Conservation (phyloP, 2,113 vertebrate genomes). For the Acrocephalus kingi region DNA sequence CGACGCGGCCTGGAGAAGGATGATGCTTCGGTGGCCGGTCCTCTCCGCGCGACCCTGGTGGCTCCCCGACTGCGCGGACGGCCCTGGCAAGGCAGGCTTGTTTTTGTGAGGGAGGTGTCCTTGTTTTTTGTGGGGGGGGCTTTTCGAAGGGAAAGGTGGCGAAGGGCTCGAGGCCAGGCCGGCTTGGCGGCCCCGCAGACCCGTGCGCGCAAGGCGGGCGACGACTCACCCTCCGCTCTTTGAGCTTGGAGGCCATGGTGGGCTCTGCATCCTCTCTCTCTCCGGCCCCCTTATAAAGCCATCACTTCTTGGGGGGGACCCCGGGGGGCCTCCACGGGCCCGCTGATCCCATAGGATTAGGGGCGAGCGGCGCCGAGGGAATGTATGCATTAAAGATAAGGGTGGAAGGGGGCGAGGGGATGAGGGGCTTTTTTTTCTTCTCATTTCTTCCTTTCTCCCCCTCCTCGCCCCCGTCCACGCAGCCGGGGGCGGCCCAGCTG, state of each 20-base stretch:
- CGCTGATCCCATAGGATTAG: slow-evolving; percentile 93
- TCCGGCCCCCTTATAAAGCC: slow-evolving; percentile 85
- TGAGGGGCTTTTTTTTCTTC: not conserved
- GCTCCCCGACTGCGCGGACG: not conserved
- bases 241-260: slow-evolving; percentile 88
- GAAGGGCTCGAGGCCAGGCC: not conserved
- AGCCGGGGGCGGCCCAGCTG: slow-evolving; percentile 85
- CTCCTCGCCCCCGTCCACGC: slow-evolving; percentile 33
- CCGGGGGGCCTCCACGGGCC: slow-evolving; percentile 78
- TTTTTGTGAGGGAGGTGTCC: not conserved
- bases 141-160: not conserved
- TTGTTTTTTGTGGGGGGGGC: not conserved
- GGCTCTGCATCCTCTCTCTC: slow-evolving; percentile 69
- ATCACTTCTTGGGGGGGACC: slow-evolving; percentile 72
- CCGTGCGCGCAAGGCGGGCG: slow-evolving; percentile 16
- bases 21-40: not conserved
- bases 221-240: slow-evolving; percentile 90
- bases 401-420: slow-evolving; percentile 82
- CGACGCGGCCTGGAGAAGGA: not conserved
- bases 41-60: not conserved
- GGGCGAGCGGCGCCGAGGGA: slow-evolving; percentile 73
- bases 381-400: slow-evolving; percentile 91
- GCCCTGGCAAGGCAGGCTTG: not conserved
- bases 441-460: not conserved
- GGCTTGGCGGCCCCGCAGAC: not conserved